Conservation (phyloP, 2,888 invertebrate genomes). For the Watsonalla cultraria region DNA sequence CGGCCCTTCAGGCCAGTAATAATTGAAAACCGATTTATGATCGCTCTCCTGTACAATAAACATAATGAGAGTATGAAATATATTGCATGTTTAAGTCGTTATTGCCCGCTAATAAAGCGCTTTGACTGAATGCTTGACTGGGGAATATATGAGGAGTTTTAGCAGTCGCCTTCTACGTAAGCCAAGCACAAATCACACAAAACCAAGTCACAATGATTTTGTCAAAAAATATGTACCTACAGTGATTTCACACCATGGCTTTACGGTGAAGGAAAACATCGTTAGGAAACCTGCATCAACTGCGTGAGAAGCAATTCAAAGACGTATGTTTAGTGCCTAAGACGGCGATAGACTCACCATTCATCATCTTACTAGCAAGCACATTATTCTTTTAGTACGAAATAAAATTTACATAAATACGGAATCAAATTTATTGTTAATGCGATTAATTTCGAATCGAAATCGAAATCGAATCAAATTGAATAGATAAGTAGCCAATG, state of each 20-base stretch:
- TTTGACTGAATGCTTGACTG: neutral
- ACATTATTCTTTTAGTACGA: too few species aligned
- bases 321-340: too few species aligned
- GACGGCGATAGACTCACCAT: too few species aligned
- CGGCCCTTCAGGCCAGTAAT: slow-evolving; percentile 34
- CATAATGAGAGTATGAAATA: slow-evolving; percentile 16
- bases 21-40: slow-evolving; percentile 44
- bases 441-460: neutral
- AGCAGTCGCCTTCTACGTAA: too few species aligned
- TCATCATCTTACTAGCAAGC: too few species aligned
- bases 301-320: too few species aligned
- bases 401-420: neutral
- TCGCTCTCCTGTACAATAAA: slow-evolving; percentile 22
- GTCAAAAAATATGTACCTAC: too few species aligned
- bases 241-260: too few species aligned
- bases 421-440: neutral
- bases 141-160: slow-evolving; percentile 1
- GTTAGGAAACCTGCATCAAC: too few species aligned
- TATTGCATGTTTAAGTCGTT: slow-evolving; percentile 4
- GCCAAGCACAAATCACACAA: too few species aligned
- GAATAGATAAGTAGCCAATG: slow-evolving; percentile 1
- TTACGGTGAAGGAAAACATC: too few species aligned
- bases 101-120: neutral
- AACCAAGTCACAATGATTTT: too few species aligned
- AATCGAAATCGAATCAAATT: neutral